phyloP scores from a whole-genome alignment of 2,113 vertebrate species.

The Camelus dromedarius region DNA sequence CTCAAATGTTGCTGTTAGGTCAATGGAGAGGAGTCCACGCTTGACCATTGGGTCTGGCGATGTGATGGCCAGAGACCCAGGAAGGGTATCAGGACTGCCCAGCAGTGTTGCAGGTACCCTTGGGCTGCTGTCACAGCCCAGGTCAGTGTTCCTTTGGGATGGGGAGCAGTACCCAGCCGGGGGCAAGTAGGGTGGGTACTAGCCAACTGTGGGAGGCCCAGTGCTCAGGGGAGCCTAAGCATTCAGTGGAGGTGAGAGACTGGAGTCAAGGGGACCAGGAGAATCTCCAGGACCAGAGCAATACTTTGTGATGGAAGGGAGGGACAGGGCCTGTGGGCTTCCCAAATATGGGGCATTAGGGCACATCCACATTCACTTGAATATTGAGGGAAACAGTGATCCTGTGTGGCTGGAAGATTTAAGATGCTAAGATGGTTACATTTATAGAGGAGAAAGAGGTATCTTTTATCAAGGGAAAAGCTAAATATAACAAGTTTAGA shows the following conservation, averaged over 20 bases:
- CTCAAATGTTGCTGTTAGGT: not conserved
- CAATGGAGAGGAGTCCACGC: not conserved
- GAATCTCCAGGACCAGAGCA: not conserved
- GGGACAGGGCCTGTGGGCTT: rapidly evolving
- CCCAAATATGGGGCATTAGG: not conserved
- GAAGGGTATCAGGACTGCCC: not conserved
- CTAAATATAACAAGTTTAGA: not conserved
- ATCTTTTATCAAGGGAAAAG: not conserved
- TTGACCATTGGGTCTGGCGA: not conserved
- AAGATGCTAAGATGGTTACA: not conserved
- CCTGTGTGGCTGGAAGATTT: not conserved
- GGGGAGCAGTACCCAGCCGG: not conserved
- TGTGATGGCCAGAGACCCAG: not conserved
- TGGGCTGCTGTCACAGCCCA: not conserved
- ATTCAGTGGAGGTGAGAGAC: not conserved
- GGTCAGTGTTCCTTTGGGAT: not conserved
- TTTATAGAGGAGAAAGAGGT: not conserved
- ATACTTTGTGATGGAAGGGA: no score
- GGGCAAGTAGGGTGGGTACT: not conserved
- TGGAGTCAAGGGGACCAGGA: not conserved
- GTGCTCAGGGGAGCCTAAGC: not conserved
- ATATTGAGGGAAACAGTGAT: not conserved
- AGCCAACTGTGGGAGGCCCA: not conserved
- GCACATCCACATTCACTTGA: no score
- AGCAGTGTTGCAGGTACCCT: rapidly evolving